A percentile compares a stretch with the other conserved stretches of the same genome.
phyloP scores from a whole-genome alignment of 2,888 invertebrate species.

The Thereva unica region DNA sequence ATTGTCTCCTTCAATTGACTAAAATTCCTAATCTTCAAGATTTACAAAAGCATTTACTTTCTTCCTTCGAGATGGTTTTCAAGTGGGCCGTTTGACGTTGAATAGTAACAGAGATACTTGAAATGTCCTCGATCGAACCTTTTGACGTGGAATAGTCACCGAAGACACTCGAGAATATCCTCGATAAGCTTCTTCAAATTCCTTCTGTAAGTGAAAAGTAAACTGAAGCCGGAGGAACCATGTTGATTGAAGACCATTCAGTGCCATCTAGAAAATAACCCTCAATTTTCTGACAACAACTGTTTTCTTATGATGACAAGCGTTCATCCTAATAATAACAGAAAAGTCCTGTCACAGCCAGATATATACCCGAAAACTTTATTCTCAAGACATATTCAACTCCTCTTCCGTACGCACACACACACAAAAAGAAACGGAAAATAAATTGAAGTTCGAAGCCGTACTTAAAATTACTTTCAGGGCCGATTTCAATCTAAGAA shows the following conservation, averaged over 20 bases:
- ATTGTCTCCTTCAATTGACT: no score
- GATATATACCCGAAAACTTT: constrained; percentile 11
- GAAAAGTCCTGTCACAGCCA: constrained; percentile 24
- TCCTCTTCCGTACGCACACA: constrained; percentile 7
- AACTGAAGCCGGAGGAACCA: constrained; percentile 12
- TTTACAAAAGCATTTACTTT: no score
- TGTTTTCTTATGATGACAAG: constrained; percentile 12
- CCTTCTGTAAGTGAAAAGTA: constrained; percentile 26
- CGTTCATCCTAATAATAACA: constrained; percentile 25
- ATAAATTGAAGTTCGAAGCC: constrained; percentile 24
- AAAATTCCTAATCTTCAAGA: no score
- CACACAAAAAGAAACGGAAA: background rate
- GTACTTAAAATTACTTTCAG: constrained; percentile 25
- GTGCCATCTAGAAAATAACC: constrained; percentile 12
- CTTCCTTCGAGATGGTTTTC: no score
- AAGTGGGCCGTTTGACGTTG: no score
- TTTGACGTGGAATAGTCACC: no score
- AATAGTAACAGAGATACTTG: no score
- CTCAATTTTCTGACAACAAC: constrained; percentile 6
- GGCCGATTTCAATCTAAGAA: constrained; percentile 1
- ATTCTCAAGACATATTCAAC: background rate
- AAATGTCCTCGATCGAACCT: no score
- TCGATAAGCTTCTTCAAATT: constrained; percentile 25
- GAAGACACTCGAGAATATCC: background rate
- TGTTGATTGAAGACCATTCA: constrained; percentile 30